These are phyloP conservation scores for Pachyuromys duprasi DNA, from an alignment of 2,797 vertebrate species.

Conservation along the genomic window DNA sequence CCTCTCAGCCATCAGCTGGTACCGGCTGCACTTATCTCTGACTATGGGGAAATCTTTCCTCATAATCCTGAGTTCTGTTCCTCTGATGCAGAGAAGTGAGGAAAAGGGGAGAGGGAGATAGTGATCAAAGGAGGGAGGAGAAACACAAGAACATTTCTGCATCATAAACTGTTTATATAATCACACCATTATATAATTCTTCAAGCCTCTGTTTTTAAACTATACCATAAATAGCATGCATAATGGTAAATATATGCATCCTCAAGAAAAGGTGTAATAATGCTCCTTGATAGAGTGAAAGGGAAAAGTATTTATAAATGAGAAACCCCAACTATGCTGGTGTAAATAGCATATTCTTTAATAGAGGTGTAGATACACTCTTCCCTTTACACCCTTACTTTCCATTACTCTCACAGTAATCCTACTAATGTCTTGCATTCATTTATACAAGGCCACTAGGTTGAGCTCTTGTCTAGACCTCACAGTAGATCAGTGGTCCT, in stretches of 20 bases:
- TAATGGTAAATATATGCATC: background rate
- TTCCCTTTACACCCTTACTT: background rate
- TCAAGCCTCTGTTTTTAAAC: background rate
- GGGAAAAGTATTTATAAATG: background rate
- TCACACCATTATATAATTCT: background rate
- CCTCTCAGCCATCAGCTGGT: background rate
- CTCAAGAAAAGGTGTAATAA: background rate
- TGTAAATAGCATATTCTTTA: background rate
- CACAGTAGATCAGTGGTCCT: accelerated
- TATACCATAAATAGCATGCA: background rate
- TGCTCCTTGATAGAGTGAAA: background rate
- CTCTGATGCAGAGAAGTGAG: background rate
- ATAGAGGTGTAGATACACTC: background rate
- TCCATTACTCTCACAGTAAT: background rate
- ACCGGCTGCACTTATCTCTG: background rate
- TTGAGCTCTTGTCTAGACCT: background rate
- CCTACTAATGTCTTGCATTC: background rate
- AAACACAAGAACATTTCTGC: background rate
- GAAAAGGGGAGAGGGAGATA: background rate
- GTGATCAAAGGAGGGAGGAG: no score
- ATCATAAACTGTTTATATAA: background rate
- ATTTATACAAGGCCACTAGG: background rate
- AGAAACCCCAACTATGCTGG: background rate
- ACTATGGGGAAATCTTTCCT: background rate
- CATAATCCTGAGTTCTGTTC: background rate